phyloP scores from a whole-genome alignment of 2,113 vertebrate species.

The Onychorhynchus coronatus region DNA sequence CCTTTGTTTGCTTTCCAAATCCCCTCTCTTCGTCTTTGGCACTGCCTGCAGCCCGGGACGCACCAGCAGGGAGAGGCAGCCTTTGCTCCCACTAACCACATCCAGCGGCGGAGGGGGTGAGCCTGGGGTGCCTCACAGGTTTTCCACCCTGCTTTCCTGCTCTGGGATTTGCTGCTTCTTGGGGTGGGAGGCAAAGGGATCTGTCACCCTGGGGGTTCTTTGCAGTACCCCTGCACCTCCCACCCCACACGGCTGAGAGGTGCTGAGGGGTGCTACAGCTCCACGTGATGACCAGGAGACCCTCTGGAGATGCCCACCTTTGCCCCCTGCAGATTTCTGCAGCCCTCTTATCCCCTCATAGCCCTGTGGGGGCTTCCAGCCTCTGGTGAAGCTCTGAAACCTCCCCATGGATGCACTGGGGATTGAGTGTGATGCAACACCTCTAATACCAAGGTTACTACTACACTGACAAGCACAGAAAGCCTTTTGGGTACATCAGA shows the following conservation, averaged over 20 bases:
- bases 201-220: rapidly evolving
- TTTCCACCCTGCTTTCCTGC: not conserved
- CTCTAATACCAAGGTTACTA: not conserved
- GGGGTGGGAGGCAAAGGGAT: not conserved
- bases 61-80: not conserved
- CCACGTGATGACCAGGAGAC: not conserved
- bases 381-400: not conserved
- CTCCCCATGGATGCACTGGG: rapidly evolving
- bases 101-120: rapidly evolving
- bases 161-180: not conserved
- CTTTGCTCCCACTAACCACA: not conserved
- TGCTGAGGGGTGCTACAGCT: not conserved
- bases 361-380: not conserved
- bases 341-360: not conserved
- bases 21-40: not conserved
- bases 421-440: not conserved
- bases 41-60: rapidly evolving
- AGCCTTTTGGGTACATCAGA: not conserved
- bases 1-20: slow-evolving; percentile 53
- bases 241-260: rapidly evolving
- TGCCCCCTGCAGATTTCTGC: not conserved
- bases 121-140: rapidly evolving
- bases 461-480: rapidly evolving
- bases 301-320: rapidly evolving
- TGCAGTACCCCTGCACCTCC: not conserved